Evolutionary conservation across 2,888 invertebrate genomes (phyloP).

Genomic region (Dasysyrphus tricinctus): DNA sequence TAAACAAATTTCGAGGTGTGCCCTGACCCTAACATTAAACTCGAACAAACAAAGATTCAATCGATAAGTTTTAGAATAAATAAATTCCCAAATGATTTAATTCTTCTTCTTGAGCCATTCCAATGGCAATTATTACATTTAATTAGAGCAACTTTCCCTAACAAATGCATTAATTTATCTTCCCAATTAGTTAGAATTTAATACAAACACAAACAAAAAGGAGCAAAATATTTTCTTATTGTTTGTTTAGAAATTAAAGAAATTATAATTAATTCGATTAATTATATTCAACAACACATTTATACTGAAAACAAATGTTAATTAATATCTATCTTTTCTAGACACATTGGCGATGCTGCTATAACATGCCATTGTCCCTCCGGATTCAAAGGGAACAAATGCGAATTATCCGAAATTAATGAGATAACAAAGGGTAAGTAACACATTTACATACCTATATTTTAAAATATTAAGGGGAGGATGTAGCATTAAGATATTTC

Average conservation of each 20-base stretch:
- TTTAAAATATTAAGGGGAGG: background rate
- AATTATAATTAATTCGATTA: conserved; percentile 27
- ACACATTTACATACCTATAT: background rate
- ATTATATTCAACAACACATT: conserved; percentile 21
- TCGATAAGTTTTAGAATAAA: background rate
- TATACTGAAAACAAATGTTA: background rate
- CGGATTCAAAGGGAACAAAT: conserved; percentile 88
- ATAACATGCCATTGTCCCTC: conserved; percentile 89
- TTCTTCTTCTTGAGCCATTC: background rate
- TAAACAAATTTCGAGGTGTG: no score
- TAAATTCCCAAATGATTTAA: background rate
- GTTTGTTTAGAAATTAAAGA: background rate
- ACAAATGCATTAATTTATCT: conserved; percentile 13
- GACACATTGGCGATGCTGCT: conserved; percentile 91
- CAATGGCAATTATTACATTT: background rate
- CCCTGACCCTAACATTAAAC: no score
- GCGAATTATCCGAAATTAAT: conserved; percentile 86
- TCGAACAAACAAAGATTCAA: background rate
- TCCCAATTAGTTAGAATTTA: conserved; percentile 9
- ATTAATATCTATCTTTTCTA: conserved; percentile 78
- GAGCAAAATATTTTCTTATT: background rate
- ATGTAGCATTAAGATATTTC: conserved; percentile 1
- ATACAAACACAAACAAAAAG: background rate
- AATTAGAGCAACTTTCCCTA: background rate
- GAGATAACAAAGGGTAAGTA: conserved; percentile 82